These are phyloP conservation scores for Tetranychus urticae DNA, from an alignment of 1,140 invertebrate genomes.

Conservation along the genomic window DNA sequence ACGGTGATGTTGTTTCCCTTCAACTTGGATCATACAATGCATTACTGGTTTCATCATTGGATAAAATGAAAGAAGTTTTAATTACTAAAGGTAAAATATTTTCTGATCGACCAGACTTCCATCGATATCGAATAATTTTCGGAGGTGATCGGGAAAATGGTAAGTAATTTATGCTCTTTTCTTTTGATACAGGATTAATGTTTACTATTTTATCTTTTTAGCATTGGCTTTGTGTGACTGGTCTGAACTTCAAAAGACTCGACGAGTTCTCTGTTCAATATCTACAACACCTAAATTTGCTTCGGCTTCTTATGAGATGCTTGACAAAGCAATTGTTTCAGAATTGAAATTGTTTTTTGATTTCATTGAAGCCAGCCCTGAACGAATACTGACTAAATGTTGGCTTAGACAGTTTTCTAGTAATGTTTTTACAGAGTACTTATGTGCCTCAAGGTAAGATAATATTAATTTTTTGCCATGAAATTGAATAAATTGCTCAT, in stretches of 20 bases:
- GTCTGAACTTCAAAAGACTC: constrained; percentile 48
- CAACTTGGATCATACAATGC: constrained; percentile 40
- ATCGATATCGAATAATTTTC: constrained; percentile 38
- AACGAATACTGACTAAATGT: neutral
- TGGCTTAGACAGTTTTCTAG: constrained; percentile 37
- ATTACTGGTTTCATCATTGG: constrained; percentile 47
- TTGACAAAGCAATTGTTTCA: constrained; percentile 13
- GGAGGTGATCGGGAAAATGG: constrained; percentile 38
- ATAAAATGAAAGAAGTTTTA: constrained; percentile 46
- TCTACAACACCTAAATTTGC: constrained; percentile 43
- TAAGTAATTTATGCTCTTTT: constrained; percentile 25
- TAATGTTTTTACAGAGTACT: constrained; percentile 60
- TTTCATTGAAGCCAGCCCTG: neutral
- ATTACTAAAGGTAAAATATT: constrained; percentile 52
- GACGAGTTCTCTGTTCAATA: constrained; percentile 44
- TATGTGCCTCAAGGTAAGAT: constrained; percentile 27
- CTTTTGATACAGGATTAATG: neutral
- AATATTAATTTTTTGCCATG: too few species aligned
- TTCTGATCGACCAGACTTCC: constrained; percentile 51
- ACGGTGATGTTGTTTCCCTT: constrained; percentile 48
- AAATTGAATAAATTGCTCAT: too few species aligned
- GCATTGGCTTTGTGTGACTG: constrained; percentile 63
- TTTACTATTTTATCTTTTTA: constrained; percentile 25
- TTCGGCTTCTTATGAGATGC: constrained; percentile 33
- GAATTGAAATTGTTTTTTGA: constrained; percentile 5